phyloP scores from a whole-genome alignment of 2,888 invertebrate species.

The Watsonalla cultraria region DNA sequence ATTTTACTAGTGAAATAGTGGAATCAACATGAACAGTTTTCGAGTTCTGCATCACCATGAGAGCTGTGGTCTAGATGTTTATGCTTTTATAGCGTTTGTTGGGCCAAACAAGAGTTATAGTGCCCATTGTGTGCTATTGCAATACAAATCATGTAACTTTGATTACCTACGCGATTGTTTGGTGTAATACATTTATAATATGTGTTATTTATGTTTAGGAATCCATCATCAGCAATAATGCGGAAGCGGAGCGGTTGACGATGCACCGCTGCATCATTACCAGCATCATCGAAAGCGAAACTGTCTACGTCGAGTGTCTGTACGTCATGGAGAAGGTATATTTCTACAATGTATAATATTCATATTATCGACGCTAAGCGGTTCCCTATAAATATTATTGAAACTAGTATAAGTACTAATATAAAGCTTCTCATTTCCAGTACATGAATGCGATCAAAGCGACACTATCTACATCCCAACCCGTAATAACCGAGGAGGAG shows the following conservation, averaged over 20 bases:
- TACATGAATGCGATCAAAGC: constrained; percentile 96
- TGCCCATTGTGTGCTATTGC: constrained; percentile 35
- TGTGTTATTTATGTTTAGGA: constrained; percentile 37
- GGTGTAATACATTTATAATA: not conserved
- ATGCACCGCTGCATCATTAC: constrained; percentile 93
- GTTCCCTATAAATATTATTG: too few relatives aligned
- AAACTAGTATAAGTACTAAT: too few relatives aligned
- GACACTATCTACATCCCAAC: constrained; percentile 91
- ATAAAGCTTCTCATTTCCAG: constrained; percentile 64
- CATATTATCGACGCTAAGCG: too few relatives aligned
- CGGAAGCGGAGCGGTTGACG: constrained; percentile 87
- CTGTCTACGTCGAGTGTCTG: constrained; percentile 92
- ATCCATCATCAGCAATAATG: constrained; percentile 71
- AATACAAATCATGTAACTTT: constrained; percentile 25
- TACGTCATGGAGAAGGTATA: constrained; percentile 91
- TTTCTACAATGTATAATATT: not conserved
- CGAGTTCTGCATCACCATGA: constrained; percentile 11
- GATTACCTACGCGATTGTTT: constrained; percentile 11
- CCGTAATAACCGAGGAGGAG: constrained; percentile 92
- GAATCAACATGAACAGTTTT: constrained; percentile 11
- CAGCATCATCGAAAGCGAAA: constrained; percentile 95
- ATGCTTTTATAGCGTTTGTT: constrained; percentile 30
- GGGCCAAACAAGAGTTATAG: constrained; percentile 32
- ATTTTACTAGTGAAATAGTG: constrained; percentile 24
- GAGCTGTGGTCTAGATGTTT: constrained; percentile 22